Conservation (phyloP, 2,797 vertebrate species). For the Lutjanus argentimaculatus region DNA sequence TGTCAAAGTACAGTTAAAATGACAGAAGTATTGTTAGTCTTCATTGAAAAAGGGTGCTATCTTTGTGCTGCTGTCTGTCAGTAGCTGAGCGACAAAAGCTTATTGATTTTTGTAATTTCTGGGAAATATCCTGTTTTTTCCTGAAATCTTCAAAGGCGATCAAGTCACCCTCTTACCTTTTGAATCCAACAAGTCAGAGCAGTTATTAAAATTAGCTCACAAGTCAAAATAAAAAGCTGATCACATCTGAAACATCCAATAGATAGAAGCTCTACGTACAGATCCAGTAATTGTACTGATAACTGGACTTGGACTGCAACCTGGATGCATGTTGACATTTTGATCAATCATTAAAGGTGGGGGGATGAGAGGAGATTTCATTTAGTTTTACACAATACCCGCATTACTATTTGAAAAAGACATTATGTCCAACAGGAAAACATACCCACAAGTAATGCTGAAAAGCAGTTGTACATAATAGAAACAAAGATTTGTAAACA, state of each 20-base stretch:
- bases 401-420: not conserved
- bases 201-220: constrained; percentile 7
- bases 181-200: constrained; percentile 2
- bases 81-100: not conserved
- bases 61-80: not conserved
- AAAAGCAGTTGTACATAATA: not conserved
- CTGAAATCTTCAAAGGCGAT: not conserved
- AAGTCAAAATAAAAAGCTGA: constrained; percentile 26
- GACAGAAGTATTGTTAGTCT: not conserved
- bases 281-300: constrained; percentile 42
- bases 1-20: constrained; percentile 19
- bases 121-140: not conserved
- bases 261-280: not conserved
- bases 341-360: constrained; percentile 83
- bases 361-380: constrained; percentile 48
- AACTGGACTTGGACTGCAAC: constrained; percentile 74
- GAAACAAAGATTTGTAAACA: not conserved
- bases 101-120: not conserved
- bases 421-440: not conserved
- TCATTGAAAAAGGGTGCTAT: not conserved
- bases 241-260: constrained; percentile 27
- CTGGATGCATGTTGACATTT: constrained; percentile 79
- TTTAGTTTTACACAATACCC: constrained; percentile 40
- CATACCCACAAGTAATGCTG: not conserved
- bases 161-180: constrained; percentile 48